A percentile compares a stretch with the other conserved stretches of the same genome.
Conservation (phyloP, 2,888 invertebrate genomes). For the Petrophora chlorosata region DNA sequence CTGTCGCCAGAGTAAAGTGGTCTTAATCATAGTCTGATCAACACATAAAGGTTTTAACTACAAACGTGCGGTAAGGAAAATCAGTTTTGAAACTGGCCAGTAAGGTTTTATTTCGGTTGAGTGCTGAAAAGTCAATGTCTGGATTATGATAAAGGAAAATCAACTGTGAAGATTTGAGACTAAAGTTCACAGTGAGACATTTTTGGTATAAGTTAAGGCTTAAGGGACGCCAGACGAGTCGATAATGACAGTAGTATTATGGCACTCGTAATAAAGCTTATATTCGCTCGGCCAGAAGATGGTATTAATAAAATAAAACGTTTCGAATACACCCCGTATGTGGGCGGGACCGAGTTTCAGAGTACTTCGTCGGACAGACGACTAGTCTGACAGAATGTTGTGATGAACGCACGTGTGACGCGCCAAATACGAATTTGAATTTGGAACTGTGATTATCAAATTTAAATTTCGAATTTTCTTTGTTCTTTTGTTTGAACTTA, state of each 20-base stretch:
- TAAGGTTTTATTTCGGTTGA: slow-evolving; percentile 30
- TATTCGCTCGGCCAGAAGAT: slow-evolving; percentile 61
- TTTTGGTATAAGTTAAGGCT: neutral
- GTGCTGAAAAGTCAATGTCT: neutral
- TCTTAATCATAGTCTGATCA: slow-evolving; percentile 57
- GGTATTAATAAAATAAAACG: slow-evolving; percentile 72
- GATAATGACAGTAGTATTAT: slow-evolving; percentile 64
- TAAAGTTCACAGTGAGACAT: slow-evolving; percentile 25
- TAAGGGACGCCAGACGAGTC: slow-evolving; percentile 2
- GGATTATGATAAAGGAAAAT: neutral
- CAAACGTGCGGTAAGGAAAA: neutral
- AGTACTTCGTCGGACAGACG: slow-evolving; percentile 41
- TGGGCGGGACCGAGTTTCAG: slow-evolving; percentile 74
- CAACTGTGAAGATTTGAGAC: neutral
- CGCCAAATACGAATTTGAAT: slow-evolving; percentile 32
- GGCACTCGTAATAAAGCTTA: slow-evolving; percentile 67
- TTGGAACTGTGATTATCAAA: slow-evolving; percentile 16
- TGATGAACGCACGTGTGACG: slow-evolving; percentile 54
- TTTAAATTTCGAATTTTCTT: slow-evolving; percentile 4
- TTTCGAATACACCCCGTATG: slow-evolving; percentile 78
- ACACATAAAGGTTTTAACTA: slow-evolving; percentile 33
- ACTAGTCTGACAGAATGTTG: slow-evolving; percentile 61
- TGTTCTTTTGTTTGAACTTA: neutral
- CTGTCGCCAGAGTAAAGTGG: slow-evolving; percentile 55
- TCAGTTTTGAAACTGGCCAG: neutral